phyloP scores from a whole-genome alignment of 2,113 vertebrate genomes.

The Ageneiosus marmoratus region DNA sequence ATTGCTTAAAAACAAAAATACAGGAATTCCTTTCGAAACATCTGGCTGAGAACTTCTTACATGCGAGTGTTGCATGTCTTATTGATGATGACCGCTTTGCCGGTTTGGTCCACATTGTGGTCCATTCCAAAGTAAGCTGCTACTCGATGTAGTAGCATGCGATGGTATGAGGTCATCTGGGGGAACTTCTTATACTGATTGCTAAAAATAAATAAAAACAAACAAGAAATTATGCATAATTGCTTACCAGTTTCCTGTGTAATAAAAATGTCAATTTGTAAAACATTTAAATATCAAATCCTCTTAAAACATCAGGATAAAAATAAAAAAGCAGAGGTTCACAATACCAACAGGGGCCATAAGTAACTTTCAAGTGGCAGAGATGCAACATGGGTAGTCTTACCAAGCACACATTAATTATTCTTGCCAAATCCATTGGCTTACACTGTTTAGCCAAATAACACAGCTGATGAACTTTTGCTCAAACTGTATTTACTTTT shows the following conservation, averaged over 20 bases:
- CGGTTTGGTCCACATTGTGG: conserved; percentile 98
- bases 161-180: conserved; percentile 99
- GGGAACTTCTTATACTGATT: conserved; percentile 99
- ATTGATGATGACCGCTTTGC: conserved; percentile 98
- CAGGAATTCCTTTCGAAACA: too few relatives aligned
- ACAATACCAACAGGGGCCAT: not conserved
- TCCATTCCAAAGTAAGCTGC: conserved; percentile 99
- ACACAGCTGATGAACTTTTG: not conserved
- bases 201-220: conserved; percentile 66
- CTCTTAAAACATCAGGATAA: not conserved
- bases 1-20: too few relatives aligned
- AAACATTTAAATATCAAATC: not conserved
- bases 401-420: not conserved
- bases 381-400: not conserved
- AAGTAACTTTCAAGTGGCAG: not conserved
- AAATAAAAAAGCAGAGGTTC: not conserved
- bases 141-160: conserved; percentile 96
- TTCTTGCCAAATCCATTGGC: not conserved
- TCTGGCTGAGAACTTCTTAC: conserved; percentile 84
- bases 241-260: not conserved
- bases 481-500: not conserved
- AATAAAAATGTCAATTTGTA: not conserved
- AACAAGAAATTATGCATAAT: not conserved
- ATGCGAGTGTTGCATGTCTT: conserved; percentile 98
- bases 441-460: not conserved